phyloP scores from a whole-genome alignment of 2,797 vertebrate genomes.

The Okamejei kenojei region DNA sequence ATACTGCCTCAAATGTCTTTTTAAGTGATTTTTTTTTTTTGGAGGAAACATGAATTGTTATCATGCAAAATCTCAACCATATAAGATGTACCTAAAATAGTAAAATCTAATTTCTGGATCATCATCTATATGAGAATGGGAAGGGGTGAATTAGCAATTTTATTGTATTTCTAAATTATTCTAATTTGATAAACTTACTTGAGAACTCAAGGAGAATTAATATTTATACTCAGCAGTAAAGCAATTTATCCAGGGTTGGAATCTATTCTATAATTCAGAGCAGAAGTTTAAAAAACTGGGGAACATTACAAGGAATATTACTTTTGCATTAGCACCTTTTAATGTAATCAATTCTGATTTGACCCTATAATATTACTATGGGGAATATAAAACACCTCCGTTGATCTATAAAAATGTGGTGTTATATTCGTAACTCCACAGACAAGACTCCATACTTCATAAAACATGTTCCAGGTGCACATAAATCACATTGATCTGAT shows the following conservation, averaged over 20 bases:
- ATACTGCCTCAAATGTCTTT: too few species aligned
- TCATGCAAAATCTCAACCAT: too few species aligned
- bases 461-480: neutral
- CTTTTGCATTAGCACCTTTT: neutral
- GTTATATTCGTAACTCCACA: neutral
- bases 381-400: neutral
- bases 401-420: neutral
- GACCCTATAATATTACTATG: neutral
- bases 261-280: neutral
- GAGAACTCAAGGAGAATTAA: neutral
- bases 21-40: too few species aligned
- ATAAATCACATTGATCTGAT: neutral
- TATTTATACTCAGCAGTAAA: neutral
- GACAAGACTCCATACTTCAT: neutral
- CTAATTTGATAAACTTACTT: neutral
- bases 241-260: neutral
- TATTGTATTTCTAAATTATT: neutral
- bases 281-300: neutral
- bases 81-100: too few species aligned
- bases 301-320: neutral
- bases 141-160: neutral
- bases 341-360: constrained; percentile 1
- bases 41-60: too few species aligned
- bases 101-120: too few species aligned
- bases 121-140: neutral